Base-by-base conservation (phyloP, 1,140 invertebrate species). In the Venustaconcha ellipsiformis region DNA sequence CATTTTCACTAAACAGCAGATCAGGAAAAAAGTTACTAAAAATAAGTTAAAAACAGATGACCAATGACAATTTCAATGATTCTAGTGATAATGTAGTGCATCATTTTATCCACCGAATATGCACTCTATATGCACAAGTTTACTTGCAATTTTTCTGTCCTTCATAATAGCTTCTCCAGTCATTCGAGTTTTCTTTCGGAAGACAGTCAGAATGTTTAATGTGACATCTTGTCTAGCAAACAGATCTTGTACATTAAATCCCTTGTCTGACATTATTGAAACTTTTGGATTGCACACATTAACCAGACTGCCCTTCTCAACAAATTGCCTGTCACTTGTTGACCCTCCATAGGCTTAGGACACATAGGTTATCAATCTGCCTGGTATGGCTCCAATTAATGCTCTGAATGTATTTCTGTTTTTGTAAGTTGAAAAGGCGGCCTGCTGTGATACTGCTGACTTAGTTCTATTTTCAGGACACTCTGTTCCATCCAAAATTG, bases 391-490 rank as follows among this genome's bases (percentile, higher is more conserved):
- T 14, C 80, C 80, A 26, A 79, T 69, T 14, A 81, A 17, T 15
- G 71, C 65, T 67, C 79, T 79, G n/a, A 79, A 48, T 12, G 70
- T 72, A 62, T 79, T 78, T 63, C 73, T 63, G 67, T 87, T 84
- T 68, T 86, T 86, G 70, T 84, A 82, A 0, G 80, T 77, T 48
- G 80, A 84, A 71, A 84, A 86, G 1, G 80, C 79, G 56, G 80
- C 80, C 55, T 72, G 71, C 26, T 72, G 71, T 65, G 71, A 12
- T 56, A 18, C 66, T 18, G 13, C n/a, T 62, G 57, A 57, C 66
- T 65, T 72, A 20, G 66, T 20, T 67, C 17, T 14, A 11, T 14
- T 48, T 26, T 11, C 37, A 26, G 66, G 14, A 48, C 37, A 26
- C 12, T 48, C 20, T 26, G 65, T 67, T 13, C 20, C 13, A 67